A percentile compares a stretch with the other conserved stretches of the same genome.
These are phyloP conservation scores for Cichlasoma orientale DNA, from an alignment of 2,797 vertebrate genomes.

Conservation along the genomic window DNA sequence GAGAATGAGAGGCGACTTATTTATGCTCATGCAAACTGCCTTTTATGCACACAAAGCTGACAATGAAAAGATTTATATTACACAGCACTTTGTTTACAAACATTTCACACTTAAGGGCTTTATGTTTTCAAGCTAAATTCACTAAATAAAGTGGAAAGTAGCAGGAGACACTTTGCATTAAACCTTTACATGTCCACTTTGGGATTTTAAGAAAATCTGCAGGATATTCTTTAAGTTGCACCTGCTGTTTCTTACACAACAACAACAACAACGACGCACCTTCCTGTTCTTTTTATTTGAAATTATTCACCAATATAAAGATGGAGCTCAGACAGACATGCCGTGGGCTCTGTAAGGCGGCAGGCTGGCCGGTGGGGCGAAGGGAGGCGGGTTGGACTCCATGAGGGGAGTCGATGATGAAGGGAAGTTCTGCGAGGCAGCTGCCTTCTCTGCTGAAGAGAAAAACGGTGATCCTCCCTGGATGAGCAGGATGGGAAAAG, in stretches of 20 bases:
- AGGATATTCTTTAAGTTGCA: background rate
- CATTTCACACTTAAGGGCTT: background rate
- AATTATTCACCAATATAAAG: background rate
- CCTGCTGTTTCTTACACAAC: background rate
- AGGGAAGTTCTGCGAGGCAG: conserved; percentile 16
- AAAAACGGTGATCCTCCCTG: conserved; percentile 57
- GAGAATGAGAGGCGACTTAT: background rate
- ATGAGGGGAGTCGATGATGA: background rate
- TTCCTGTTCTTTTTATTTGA: background rate
- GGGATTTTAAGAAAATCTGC: too few species aligned
- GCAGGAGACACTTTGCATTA: background rate
- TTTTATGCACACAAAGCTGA: background rate
- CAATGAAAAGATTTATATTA: background rate
- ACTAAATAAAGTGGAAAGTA: background rate
- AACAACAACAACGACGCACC: background rate
- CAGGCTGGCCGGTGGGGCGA: conserved; percentile 50
- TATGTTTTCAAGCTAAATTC: background rate
- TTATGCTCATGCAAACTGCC: background rate
- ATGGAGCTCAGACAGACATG: conserved; percentile 23
- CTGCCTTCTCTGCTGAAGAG: conserved; percentile 19
- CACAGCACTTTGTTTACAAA: background rate
- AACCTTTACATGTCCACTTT: background rate
- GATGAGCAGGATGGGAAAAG: conserved; percentile 6
- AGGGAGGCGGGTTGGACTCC: conserved; percentile 57
- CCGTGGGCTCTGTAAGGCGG: conserved; percentile 28